Conservation (phyloP, 1,140 invertebrate genomes). For the Hyphantria cunea region DNA sequence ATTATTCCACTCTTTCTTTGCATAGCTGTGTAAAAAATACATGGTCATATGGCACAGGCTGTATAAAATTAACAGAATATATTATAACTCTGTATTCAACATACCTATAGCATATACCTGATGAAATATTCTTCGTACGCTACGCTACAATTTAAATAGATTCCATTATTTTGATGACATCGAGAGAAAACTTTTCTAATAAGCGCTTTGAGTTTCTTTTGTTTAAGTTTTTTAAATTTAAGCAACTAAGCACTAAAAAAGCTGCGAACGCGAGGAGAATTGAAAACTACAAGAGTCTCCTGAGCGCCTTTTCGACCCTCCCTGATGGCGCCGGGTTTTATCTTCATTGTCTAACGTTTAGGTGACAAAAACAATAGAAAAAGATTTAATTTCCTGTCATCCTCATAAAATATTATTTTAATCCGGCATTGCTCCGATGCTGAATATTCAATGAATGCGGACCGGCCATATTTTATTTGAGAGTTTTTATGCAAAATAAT, state of each 20-base stretch:
- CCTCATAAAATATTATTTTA: slow-evolving; percentile 50
- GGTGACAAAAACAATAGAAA: slow-evolving; percentile 56
- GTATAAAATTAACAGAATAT: no score
- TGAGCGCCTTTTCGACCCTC: slow-evolving; percentile 1
- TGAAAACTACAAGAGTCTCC: slow-evolving; percentile 1
- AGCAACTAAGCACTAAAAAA: slow-evolving; percentile 7
- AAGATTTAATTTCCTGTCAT: slow-evolving; percentile 57
- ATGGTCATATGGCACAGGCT: no score
- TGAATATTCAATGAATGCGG: slow-evolving; percentile 47
- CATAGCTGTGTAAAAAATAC: no score
- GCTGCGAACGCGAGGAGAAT: neutral
- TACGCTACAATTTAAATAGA: no score
- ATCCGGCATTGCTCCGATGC: slow-evolving; percentile 38
- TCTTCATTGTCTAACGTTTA: slow-evolving; percentile 30
- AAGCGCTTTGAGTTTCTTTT: slow-evolving; percentile 14
- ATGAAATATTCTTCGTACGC: no score
- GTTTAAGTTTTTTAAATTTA: slow-evolving; percentile 18
- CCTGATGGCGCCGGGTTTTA: slow-evolving; percentile 1
- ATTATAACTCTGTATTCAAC: no score
- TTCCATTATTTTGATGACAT: no score
- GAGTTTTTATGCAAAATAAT: slow-evolving; percentile 44
- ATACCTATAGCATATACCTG: no score
- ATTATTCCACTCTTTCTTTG: no score
- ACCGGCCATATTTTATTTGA: slow-evolving; percentile 42
- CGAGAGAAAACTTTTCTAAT: slow-evolving; percentile 22